Conservation (phyloP, 2,888 invertebrate genomes). For the Pollenia angustigena region DNA sequence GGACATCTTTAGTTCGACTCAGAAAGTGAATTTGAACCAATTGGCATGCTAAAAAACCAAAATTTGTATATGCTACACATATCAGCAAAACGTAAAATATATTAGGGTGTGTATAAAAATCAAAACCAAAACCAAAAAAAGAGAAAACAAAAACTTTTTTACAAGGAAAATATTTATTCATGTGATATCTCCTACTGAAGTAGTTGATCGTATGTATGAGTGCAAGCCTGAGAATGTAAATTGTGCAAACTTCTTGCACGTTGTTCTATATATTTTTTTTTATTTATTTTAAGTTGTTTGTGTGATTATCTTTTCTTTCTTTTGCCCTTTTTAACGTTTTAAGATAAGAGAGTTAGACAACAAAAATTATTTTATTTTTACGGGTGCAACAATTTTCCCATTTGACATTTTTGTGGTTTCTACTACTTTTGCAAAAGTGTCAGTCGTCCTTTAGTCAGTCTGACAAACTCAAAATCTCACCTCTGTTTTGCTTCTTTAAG, state of each 20-base stretch:
- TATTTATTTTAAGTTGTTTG: constrained; percentile 17
- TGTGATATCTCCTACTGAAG: constrained; percentile 36
- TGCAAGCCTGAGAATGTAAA: constrained; percentile 32
- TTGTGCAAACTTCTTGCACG: constrained; percentile 30
- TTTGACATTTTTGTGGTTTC: constrained; percentile 59
- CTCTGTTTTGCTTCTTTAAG: constrained; percentile 1
- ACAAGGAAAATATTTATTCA: constrained; percentile 62
- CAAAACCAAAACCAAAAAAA: constrained; percentile 46
- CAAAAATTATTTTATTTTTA: constrained; percentile 16
- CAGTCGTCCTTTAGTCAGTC: constrained; percentile 14
- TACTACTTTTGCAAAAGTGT: constrained; percentile 38
- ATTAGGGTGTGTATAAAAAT: background rate
- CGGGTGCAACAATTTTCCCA: constrained; percentile 27
- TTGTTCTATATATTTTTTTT: constrained; percentile 2
- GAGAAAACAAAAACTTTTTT: constrained; percentile 39
- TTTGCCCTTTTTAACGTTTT: background rate
- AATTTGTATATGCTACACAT: too few species aligned
- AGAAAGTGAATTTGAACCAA: too few species aligned
- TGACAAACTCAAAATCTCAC: constrained; percentile 26
- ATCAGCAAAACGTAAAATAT: too few species aligned
- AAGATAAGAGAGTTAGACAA: background rate
- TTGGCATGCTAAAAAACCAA: too few species aligned
- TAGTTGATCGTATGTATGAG: background rate
- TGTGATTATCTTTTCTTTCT: background rate
- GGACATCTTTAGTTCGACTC: too few species aligned